These are phyloP conservation scores for Prionailurus bengalensis DNA, from an alignment of 2,113 vertebrate genomes.

Conservation along the genomic window DNA sequence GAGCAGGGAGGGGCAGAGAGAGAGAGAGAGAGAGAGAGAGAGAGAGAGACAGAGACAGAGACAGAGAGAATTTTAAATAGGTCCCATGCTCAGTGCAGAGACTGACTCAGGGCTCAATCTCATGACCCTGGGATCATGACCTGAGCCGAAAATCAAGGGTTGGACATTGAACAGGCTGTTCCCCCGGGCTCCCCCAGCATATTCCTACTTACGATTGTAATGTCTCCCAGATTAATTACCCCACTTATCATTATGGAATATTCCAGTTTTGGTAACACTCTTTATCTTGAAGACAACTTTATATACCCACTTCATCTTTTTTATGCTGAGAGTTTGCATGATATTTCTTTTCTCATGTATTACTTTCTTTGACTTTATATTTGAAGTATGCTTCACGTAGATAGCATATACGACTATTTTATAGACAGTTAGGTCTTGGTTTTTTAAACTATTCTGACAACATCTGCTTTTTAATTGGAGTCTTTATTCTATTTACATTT, in stretches of 20 bases:
- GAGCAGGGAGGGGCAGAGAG: too few relatives aligned
- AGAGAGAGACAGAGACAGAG: too few relatives aligned
- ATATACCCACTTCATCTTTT: background rate
- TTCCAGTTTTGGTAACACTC: background rate
- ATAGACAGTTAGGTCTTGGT: too few relatives aligned
- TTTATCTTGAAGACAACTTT: background rate
- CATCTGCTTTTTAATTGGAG: constrained; percentile 34
- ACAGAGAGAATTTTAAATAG: too few relatives aligned
- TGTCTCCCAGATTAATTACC: constrained; percentile 8
- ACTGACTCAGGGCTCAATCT: too few relatives aligned
- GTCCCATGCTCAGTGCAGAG: too few relatives aligned
- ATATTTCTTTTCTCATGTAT: background rate
- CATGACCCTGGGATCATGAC: too few relatives aligned
- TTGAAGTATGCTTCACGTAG: background rate
- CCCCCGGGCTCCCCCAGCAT: background rate
- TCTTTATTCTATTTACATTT: constrained; percentile 39
- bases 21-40: too few relatives aligned
- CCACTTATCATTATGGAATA: background rate
- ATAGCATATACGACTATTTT: background rate
- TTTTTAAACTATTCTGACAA: background rate
- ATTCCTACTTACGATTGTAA: background rate
- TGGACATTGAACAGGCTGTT: too few relatives aligned
- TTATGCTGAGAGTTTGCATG: background rate
- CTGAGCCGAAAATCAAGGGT: too few relatives aligned
- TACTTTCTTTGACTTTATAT: background rate